Percentiles rank a stretch among this genome's conserved stretches.
These are phyloP conservation scores for Antitype chi DNA, from an alignment of 2,888 invertebrate genomes.

Conservation along the genomic window DNA sequence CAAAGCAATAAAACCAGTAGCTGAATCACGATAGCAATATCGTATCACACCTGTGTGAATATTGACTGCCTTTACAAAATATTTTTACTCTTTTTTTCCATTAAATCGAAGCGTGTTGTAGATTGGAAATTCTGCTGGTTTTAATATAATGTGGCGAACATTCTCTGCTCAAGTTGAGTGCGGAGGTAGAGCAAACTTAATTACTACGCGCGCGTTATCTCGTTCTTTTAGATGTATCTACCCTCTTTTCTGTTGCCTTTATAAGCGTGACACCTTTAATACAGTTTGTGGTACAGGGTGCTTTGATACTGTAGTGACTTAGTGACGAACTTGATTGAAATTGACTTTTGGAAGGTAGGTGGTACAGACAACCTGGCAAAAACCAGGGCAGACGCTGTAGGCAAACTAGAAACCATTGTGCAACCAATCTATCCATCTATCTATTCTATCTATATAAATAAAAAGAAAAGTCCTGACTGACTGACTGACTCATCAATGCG, in stretches of 20 bases:
- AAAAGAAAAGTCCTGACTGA: too few relatives aligned
- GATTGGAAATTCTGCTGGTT: constrained; percentile 19
- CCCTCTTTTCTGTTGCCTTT: constrained; percentile 22
- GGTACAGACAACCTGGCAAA: not conserved
- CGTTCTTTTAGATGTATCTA: constrained; percentile 6
- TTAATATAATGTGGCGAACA: constrained; percentile 14
- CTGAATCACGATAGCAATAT: not conserved
- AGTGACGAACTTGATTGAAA: not conserved
- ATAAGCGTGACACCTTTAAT: not conserved
- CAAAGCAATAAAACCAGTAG: constrained; percentile 11
- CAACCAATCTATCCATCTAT: too few relatives aligned
- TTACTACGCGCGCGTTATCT: constrained; percentile 50
- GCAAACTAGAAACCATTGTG: not conserved
- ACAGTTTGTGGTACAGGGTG: not conserved
- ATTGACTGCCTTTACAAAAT: constrained; percentile 1
- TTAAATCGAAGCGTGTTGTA: not conserved
- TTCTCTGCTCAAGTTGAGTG: constrained; percentile 11
- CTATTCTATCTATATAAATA: too few relatives aligned
- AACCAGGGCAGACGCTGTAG: not conserved
- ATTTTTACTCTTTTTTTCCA: constrained; percentile 1
- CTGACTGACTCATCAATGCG: too few relatives aligned
- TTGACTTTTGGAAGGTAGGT: not conserved
- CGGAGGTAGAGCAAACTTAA: constrained; percentile 49
- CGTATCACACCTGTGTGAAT: not conserved
- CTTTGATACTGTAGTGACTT: not conserved